Evolutionary conservation across 2,797 vertebrate species (phyloP).

Genomic region (Amniataba percoides): DNA sequence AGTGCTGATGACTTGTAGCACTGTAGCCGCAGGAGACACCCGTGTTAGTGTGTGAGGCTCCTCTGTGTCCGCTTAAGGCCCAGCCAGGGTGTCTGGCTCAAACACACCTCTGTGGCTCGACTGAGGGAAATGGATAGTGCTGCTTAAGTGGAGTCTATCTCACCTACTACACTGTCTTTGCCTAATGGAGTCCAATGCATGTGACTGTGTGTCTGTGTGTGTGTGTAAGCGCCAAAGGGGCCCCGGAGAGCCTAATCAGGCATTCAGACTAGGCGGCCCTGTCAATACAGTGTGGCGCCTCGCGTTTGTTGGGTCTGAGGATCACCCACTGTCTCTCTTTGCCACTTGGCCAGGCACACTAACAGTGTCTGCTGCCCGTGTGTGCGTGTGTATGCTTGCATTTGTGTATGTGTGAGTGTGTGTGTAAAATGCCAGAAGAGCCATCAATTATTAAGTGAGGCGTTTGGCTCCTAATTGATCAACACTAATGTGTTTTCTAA

Average conservation of each 20-base stretch:
- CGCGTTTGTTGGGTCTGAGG: constrained; percentile 91
- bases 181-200: constrained; percentile 86
- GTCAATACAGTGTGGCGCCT: constrained; percentile 96
- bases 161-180: constrained; percentile 85
- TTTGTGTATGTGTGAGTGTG: constrained; percentile 76
- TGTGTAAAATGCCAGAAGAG: constrained; percentile 76
- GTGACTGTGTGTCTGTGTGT: constrained; percentile 75
- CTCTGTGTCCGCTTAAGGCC: constrained; percentile 81
- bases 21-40: constrained; percentile 62
- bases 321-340: constrained; percentile 84
- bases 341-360: constrained; percentile 81
- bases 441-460: constrained; percentile 99
- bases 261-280: constrained; percentile 93
- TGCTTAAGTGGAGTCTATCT: constrained; percentile 88
- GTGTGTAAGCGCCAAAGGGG: constrained; percentile 84
- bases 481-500: constrained; percentile 99
- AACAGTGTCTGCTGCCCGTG: constrained; percentile 84
- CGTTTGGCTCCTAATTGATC: constrained; percentile 98
- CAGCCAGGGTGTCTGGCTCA: constrained; percentile 83
- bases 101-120: constrained; percentile 84
- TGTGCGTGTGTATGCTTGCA: constrained; percentile 26
- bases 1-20: constrained; percentile 69
- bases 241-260: constrained; percentile 95
- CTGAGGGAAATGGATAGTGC: constrained; percentile 87
- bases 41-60: constrained; percentile 56